phyloP scores from a whole-genome alignment of 1,140 invertebrate genomes.

The Anagrus nilaparvatae region DNA sequence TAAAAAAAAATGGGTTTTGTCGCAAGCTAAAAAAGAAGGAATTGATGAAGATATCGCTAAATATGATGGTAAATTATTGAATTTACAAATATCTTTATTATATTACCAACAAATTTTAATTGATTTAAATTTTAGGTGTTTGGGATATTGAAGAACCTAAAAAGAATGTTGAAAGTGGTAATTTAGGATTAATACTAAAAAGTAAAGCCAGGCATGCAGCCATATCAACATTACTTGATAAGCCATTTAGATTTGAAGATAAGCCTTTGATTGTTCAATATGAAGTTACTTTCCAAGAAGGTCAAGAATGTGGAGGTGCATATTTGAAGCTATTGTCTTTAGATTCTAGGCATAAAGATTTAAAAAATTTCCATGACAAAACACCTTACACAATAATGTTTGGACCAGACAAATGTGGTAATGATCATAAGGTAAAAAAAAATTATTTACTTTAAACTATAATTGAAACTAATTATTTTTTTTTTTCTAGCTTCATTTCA shows the following conservation, averaged over 20 bases:
- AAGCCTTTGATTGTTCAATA: constrained; percentile 92
- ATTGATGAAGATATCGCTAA: constrained; percentile 86
- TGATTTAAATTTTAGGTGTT: constrained; percentile 38
- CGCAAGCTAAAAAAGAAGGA: constrained; percentile 88
- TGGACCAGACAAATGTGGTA: constrained; percentile 98
- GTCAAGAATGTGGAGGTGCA: constrained; percentile 96
- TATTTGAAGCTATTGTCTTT: constrained; percentile 88
- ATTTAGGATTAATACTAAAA: constrained; percentile 83
- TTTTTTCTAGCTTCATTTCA: constrained; percentile 77
- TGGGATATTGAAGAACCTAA: constrained; percentile 72
- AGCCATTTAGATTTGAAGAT: constrained; percentile 75
- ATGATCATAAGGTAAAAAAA: constrained; percentile 68
- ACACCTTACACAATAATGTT: constrained; percentile 99
- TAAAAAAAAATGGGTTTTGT: constrained; percentile 74
- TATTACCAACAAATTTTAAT: constrained; percentile 1
- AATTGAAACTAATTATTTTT: constrained; percentile 13
- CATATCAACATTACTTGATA: constrained; percentile 70
- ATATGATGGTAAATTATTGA: constrained; percentile 69
- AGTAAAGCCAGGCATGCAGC: constrained; percentile 95
- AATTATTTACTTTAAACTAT: constrained; percentile 6
- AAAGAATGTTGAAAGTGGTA: constrained; percentile 66
- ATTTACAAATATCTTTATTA: neutral
- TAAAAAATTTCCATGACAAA: constrained; percentile 86
- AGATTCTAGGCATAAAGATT: constrained; percentile 54
- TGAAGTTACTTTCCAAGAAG: constrained; percentile 81